Percentiles rank a stretch among this genome's conserved stretches.
Evolutionary conservation across 1,140 invertebrate species (phyloP).

Genomic region (Lepidostoma basale): DNA sequence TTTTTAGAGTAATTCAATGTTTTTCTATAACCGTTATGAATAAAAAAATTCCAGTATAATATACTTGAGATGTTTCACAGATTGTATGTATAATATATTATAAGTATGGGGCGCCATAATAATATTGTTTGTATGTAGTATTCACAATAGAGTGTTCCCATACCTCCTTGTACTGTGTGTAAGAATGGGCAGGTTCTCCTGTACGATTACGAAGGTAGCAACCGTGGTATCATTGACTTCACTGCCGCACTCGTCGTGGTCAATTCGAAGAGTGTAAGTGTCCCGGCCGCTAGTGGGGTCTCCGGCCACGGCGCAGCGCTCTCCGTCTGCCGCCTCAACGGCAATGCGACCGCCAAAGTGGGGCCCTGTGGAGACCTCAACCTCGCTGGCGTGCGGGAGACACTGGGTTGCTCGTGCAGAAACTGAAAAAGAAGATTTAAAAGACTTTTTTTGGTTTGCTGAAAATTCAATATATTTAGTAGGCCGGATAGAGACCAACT

Average conservation of each 20-base stretch:
- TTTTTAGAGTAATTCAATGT: too few species aligned
- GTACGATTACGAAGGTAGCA: slow-evolving; percentile 78
- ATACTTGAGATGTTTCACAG: too few species aligned
- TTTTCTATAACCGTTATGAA: too few species aligned
- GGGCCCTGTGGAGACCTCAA: slow-evolving; percentile 79
- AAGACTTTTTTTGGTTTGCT: too few species aligned
- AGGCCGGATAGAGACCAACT: not conserved
- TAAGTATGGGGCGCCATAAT: too few species aligned
- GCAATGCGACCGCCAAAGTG: slow-evolving; percentile 77
- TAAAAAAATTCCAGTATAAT: too few species aligned
- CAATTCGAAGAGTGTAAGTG: slow-evolving; percentile 74
- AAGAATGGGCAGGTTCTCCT: slow-evolving; percentile 79
- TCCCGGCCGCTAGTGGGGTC: slow-evolving; percentile 69
- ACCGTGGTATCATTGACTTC: slow-evolving; percentile 74
- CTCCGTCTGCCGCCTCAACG: slow-evolving; percentile 70
- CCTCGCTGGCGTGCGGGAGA: slow-evolving; percentile 75
- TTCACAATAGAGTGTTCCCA: too few species aligned
- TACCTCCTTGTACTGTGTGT: slow-evolving; percentile 77
- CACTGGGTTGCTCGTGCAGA: slow-evolving; percentile 77
- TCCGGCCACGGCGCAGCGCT: slow-evolving; percentile 67
- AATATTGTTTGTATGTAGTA: too few species aligned
- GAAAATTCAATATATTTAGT: slow-evolving; percentile 7
- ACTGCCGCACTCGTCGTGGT: slow-evolving; percentile 77
- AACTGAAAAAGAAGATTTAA: slow-evolving; percentile 60
- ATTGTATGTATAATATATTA: too few species aligned